A percentile compares a stretch with the other conserved stretches of the same genome.
Conservation (phyloP, 2,888 invertebrate genomes). For the Stegana nigrithorax region DNA sequence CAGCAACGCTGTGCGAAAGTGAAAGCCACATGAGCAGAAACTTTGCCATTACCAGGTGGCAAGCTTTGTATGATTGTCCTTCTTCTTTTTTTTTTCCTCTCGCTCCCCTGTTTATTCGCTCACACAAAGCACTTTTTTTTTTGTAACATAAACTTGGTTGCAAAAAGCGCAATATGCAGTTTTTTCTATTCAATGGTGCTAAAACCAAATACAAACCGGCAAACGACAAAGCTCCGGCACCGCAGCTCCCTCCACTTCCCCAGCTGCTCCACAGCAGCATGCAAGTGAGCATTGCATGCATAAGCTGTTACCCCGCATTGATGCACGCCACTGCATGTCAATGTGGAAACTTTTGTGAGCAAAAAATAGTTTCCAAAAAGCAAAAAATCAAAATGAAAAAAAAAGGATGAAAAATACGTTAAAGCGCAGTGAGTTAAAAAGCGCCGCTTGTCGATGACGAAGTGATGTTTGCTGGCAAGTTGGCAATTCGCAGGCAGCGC, state of each 20-base stretch:
- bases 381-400: neutral
- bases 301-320: conserved; percentile 16
- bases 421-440: conserved; percentile 46
- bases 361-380: neutral
- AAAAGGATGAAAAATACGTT: conserved; percentile 8
- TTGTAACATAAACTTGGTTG: conserved; percentile 6
- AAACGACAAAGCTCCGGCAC: neutral
- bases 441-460: conserved; percentile 45
- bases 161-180: conserved; percentile 18
- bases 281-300: conserved; percentile 22
- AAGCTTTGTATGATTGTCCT: no score
- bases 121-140: no score
- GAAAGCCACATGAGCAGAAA: neutral
- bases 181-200: neutral
- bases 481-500: conserved; percentile 38
- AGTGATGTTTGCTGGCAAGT: conserved; percentile 28
- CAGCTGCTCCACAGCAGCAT: neutral
- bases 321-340: conserved; percentile 55
- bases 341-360: conserved; percentile 53
- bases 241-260: neutral
- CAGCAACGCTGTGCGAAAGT: no score
- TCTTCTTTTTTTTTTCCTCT: no score
- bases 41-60: conserved; percentile 3
- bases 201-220: conserved; percentile 6
- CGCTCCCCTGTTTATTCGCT: no score